Evolutionary conservation across 1,140 invertebrate species (phyloP), one percentile per base, ranked within the genome.

Genomic region (Forficula auricularia): DNA sequence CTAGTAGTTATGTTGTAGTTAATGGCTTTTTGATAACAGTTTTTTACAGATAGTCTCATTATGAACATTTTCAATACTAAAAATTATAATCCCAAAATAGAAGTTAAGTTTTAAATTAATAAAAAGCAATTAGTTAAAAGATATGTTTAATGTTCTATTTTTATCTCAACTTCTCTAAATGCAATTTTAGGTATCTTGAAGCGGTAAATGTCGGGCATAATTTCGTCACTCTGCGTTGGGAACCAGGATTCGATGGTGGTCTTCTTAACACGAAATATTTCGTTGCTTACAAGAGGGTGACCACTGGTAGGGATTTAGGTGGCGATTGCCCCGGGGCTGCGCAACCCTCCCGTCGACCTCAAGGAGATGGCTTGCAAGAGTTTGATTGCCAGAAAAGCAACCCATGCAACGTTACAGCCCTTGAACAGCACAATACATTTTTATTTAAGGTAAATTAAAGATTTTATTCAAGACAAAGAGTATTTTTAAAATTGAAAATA

Each of bases 231-330:
- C 57, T 92, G 1, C 66, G 70, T 22, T 92, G 85, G 85, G 76
- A 82, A 49, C 73, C 82, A 1, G 87, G 86, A 0, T 94, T 92
- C 54, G 82, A 92, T 60, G 88, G 89, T 0, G 87, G 87, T 0
- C 56, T 86, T 22, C 70, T 72, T 10, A 82, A 78, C 49, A 90
- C 84, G 0, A 85, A 85, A 53, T 89, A 83, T 58, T 82, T 82
- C 50, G 79, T 89, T 4, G 72, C 72, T 7, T 83, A 82, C 54
- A 70, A 74, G 38, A 68, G 77, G 19, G 70, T 79, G 1, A 73
- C 48, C 3, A 47, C 46, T 6, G 51, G 52, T 13, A 53, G 58
- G 37, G 56, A 59, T 44, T 40, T 51, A 15, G 50, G 53, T 14
- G 48, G 42, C n/a, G 35, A 27, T 3, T 38, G 36, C 13, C 16